Conservation (phyloP, 2,113 vertebrate species). For the Ifrita kowaldi region DNA sequence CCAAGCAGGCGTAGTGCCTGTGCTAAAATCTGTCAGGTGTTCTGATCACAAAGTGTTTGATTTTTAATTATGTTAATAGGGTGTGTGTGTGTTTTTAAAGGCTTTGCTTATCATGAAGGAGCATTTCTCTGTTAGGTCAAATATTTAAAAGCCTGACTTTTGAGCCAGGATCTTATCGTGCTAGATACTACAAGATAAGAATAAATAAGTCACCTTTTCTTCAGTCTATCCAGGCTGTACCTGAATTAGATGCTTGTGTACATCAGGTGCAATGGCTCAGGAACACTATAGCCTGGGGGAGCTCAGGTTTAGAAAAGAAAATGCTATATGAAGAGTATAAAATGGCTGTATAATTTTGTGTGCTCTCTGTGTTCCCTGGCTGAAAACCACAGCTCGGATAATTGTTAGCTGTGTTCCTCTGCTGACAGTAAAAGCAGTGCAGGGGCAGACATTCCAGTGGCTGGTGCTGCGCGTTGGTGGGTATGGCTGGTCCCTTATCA, state of each 20-base stretch:
- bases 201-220: neutral
- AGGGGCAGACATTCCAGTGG: neutral
- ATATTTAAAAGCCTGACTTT: neutral
- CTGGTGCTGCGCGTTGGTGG: neutral
- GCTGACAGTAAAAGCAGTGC: neutral
- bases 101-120: neutral
- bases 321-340: neutral
- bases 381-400: neutral
- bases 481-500: rapidly evolving
- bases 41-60: neutral
- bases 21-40: neutral
- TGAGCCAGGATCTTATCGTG: neutral
- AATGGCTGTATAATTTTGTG: neutral
- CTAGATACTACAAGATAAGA: neutral
- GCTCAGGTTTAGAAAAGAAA: neutral
- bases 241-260: neutral
- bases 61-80: neutral
- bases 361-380: neutral
- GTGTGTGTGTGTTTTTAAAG: neutral
- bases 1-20: neutral
- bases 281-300: neutral
- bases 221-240: neutral
- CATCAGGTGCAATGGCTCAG: neutral
- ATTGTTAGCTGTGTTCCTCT: neutral
- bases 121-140: neutral